phyloP scores from a whole-genome alignment of 2,113 vertebrate species.

The Apistogramma diplotaenia region DNA sequence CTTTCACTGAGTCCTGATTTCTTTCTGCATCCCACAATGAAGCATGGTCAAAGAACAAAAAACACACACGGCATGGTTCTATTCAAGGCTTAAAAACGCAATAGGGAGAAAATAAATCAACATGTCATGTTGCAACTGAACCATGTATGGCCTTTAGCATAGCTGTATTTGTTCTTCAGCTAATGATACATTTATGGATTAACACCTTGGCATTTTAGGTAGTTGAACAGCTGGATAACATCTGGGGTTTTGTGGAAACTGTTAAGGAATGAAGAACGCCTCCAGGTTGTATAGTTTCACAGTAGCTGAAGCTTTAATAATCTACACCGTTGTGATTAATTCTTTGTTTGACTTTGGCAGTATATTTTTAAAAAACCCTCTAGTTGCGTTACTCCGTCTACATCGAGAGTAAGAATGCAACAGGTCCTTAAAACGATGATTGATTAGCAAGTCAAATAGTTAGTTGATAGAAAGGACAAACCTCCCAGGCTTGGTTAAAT shows the following conservation, averaged over 20 bases:
- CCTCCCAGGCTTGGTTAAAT: slow-evolving; percentile 9
- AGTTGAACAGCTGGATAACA: slow-evolving; percentile 26
- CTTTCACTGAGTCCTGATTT: slow-evolving; percentile 49
- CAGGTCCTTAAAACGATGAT: not conserved
- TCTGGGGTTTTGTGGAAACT: not conserved
- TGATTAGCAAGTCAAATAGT: not conserved
- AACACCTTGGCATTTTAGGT: slow-evolving; percentile 49
- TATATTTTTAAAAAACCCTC: slow-evolving; percentile 5
- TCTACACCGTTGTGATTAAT: not conserved
- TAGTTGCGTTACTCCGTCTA: not conserved
- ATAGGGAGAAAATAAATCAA: slow-evolving; percentile 30
- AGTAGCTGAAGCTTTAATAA: not conserved
- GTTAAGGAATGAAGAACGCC: slow-evolving; percentile 12
- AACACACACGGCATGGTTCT: slow-evolving; percentile 26
- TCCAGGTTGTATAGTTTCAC: not conserved
- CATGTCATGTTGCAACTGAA: slow-evolving; percentile 26
- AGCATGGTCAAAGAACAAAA: slow-evolving; percentile 22
- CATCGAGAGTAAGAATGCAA: not conserved
- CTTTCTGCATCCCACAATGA: slow-evolving; percentile 63
- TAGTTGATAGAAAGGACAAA: not conserved
- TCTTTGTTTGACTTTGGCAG: not conserved
- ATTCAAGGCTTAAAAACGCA: slow-evolving; percentile 47
- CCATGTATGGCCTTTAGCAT: slow-evolving; percentile 29
- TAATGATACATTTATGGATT: slow-evolving; percentile 1
- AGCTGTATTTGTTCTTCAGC: slow-evolving; percentile 27